Evolutionary conservation across 2,113 vertebrate species (phyloP), one percentile per base, ranked within the genome.

Genomic region (Siphamia tubifer): DNA sequence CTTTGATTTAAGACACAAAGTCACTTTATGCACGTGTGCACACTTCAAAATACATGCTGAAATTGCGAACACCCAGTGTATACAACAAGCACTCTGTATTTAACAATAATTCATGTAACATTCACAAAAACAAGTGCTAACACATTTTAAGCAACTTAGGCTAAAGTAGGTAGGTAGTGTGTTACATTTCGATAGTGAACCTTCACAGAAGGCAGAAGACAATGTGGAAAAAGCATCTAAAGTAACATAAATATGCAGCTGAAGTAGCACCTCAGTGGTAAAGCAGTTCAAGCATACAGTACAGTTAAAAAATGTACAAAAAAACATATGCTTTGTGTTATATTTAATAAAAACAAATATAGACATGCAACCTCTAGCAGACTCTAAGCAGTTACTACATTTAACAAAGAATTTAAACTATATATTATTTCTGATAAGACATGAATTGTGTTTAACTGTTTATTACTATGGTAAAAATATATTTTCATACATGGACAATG

Each of bases 201-300:
- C 88, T 91, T 91, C 88, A 90, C 69, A 81, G 88, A 91, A 91
- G 88, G 88, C 32, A n/a, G n/a, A 52, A 23, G 34, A 56, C 49
- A 9, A 31, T 38, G 36, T 53, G 32, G 21, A 64, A 77, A 67
- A 74, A 69, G 40, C 64, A 38, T 77, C 71, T 68, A 63, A 20
- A 68, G 42, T 53, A 56, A 15, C 4, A 40, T 43, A n/a, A 57
- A 60, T 64, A 61, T 36, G 45, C 53, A 61, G 30, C 23, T 34
- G 64, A 27, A 60, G 5, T 23, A 40, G 40, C 12, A 28, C 16
- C 49, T 36, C 1, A 38, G 20, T 52, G 6, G 10, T 23, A 61
- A 40, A 25, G 40, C 36, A 72, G 51, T 21, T 62, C 11, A 21
- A 47, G 31, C 39, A 23, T 56, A 77, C 12, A 52, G 52, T 69